Percentiles rank a stretch among this genome's conserved stretches.
These are phyloP conservation scores for Cataglyphis hispanica DNA, from an alignment of 1,140 invertebrate species.

Conservation along the genomic window DNA sequence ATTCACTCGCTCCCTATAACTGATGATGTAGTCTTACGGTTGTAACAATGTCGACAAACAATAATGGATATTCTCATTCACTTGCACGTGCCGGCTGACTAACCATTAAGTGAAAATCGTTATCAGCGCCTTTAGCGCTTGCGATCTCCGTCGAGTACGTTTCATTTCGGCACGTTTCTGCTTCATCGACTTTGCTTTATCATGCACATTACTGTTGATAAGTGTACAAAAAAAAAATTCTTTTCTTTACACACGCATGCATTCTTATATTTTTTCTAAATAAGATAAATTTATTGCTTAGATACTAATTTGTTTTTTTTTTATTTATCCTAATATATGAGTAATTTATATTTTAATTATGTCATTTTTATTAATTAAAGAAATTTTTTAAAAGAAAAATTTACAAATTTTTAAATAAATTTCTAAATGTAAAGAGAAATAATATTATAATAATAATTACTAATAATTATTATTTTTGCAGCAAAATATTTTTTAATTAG, in stretches of 20 bases:
- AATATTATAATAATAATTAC: too few species aligned
- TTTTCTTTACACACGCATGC: not conserved
- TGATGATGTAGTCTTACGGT: conserved; percentile 33
- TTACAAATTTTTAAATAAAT: too few species aligned
- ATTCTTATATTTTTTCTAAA: too few species aligned
- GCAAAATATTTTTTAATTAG: too few species aligned
- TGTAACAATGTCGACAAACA: conserved; percentile 31
- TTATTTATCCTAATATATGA: too few species aligned
- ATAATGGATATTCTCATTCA: conserved; percentile 23
- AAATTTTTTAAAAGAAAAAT: too few species aligned
- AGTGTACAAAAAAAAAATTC: not conserved
- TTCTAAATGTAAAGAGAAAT: too few species aligned
- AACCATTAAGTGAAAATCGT: conserved; percentile 26
- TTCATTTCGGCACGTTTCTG: not conserved
- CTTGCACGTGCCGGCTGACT: conserved; percentile 22
- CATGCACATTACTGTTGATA: not conserved
- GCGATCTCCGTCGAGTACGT: not conserved
- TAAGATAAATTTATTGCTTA: too few species aligned
- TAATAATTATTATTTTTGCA: too few species aligned
- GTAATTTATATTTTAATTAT: too few species aligned
- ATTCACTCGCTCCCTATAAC: conserved; percentile 30
- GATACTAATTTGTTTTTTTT: too few species aligned
- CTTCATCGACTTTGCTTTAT: not conserved
- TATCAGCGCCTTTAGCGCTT: not conserved
- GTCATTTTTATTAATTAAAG: too few species aligned